phyloP scores from a whole-genome alignment of 2,888 invertebrate genomes.

The Cataglyphis altisquamis region DNA sequence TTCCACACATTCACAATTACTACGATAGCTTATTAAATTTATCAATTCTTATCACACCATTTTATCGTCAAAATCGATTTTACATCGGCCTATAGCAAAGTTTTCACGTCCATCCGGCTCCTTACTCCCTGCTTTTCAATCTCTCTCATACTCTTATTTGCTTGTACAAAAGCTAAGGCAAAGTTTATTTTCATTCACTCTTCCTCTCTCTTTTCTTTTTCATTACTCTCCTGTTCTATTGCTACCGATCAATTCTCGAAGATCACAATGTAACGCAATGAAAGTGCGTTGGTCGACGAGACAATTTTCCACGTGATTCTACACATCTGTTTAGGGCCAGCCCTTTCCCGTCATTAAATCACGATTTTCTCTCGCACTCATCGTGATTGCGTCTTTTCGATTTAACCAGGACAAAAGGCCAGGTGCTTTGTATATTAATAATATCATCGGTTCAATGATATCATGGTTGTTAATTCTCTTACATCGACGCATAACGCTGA shows the following conservation, averaged over 20 bases:
- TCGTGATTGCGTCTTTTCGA: neutral
- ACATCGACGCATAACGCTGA: neutral
- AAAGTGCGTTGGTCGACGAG: neutral
- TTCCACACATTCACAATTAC: constrained; percentile 40
- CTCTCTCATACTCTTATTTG: constrained; percentile 51
- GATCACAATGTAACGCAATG: constrained; percentile 37
- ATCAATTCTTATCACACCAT: constrained; percentile 61
- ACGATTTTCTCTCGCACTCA: constrained; percentile 8
- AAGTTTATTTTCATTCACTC: constrained; percentile 71
- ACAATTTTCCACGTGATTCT: neutral
- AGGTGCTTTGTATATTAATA: constrained; percentile 3
- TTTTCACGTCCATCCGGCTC: constrained; percentile 30
- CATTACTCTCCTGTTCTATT: neutral
- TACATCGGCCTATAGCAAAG: constrained; percentile 50
- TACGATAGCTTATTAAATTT: constrained; percentile 61
- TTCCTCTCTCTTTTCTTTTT: neutral
- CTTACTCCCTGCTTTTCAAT: neutral
- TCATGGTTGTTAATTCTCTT: neutral
- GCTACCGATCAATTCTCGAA: constrained; percentile 10
- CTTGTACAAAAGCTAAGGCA: constrained; percentile 84
- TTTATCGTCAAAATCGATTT: constrained; percentile 56
- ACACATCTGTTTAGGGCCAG: constrained; percentile 30
- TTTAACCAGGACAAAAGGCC: constrained; percentile 3
- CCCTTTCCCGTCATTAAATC: constrained; percentile 25
- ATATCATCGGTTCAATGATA: neutral